phyloP scores from a whole-genome alignment of 2,888 invertebrate species.

The Drosophila macrospina region DNA sequence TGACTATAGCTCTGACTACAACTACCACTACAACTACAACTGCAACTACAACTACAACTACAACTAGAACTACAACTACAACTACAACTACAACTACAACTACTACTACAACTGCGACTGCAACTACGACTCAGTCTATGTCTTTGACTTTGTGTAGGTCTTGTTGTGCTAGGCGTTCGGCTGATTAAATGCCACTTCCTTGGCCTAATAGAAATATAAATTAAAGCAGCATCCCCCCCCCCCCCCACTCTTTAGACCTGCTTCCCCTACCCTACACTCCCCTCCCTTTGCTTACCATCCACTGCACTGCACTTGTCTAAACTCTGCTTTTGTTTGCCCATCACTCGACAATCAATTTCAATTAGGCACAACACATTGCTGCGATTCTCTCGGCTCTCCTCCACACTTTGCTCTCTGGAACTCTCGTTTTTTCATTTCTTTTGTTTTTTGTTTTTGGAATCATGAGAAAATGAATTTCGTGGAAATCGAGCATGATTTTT shows the following conservation, averaged over 20 bases:
- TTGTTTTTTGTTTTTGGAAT: slow-evolving; percentile 38
- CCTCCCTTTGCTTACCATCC: too few relatives aligned
- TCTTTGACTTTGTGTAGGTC: slow-evolving; percentile 14
- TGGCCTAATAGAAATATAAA: slow-evolving; percentile 59
- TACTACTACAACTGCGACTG: too few relatives aligned
- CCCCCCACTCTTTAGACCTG: background rate
- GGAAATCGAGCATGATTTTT: slow-evolving; percentile 72
- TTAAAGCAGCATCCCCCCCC: slow-evolving; percentile 42
- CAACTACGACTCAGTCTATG: slow-evolving; percentile 2
- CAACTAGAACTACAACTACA: slow-evolving; percentile 10
- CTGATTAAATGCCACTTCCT: slow-evolving; percentile 78
- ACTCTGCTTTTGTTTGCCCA: slow-evolving; percentile 35
- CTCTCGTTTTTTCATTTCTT: slow-evolving; percentile 40
- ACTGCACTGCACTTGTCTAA: slow-evolving; percentile 31
- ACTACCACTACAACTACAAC: background rate
- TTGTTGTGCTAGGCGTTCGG: slow-evolving; percentile 14
- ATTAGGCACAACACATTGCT: slow-evolving; percentile 54
- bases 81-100: background rate
- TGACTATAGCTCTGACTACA: slow-evolving; percentile 16
- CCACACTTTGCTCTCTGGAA: slow-evolving; percentile 18
- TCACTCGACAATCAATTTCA: slow-evolving; percentile 71
- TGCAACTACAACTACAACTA: background rate
- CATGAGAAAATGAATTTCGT: slow-evolving; percentile 75
- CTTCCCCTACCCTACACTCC: slow-evolving; percentile 8
- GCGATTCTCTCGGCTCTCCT: too few relatives aligned